Base-by-base conservation (phyloP, 2,888 invertebrate genomes). In the Drosophila kokeensis region DNA sequence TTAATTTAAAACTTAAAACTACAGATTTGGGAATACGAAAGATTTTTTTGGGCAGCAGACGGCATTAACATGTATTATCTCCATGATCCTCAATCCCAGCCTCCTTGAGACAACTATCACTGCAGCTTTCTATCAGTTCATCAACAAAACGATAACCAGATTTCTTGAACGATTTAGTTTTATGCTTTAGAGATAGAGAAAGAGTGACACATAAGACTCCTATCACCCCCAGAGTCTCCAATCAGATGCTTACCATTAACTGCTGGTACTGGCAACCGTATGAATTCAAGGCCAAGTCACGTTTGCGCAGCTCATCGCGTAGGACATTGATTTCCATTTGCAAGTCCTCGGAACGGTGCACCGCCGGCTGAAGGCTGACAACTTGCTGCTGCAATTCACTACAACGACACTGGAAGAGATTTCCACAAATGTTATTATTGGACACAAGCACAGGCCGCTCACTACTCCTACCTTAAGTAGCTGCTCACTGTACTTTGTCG, bases 181-280 rank as follows among this genome's bases (percentile, higher is more conserved):
- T 86, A 34, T 61, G 40, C 86, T 86, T 81, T 29, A 42, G 57
- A n/a, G 40, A 64, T 34, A 58, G 32, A 38, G 27, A 8, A n/a
- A 76, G 10, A 24, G 27, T 27, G 21, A 66, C 34, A 49, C 36
- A 40, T 50, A 7, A 58, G 40, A 40, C 27, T 60, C n/a, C 13
- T 7, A 45, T 50, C 48, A 63, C 24, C 48, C 59, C 24, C 10
- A 18, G 30, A 24, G 21, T 21, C 10, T 34, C 48, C 53, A 45
- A 62, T 38, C 3, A 7, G 15, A 59, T 24, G 2, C 73, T 76
- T 69, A 85, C 86, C 82, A 88, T 83, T 15, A 83, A 54, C 57
- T 89, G 82, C 29, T 83, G 62, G 58, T 81, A 87, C 58, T 90
- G 90, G 27, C 86, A 90, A 66, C 89, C 92, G 52, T 91, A 92